Evolutionary conservation across 1,140 invertebrate genomes (phyloP).

Genomic region (Cherax quadricarinatus): DNA sequence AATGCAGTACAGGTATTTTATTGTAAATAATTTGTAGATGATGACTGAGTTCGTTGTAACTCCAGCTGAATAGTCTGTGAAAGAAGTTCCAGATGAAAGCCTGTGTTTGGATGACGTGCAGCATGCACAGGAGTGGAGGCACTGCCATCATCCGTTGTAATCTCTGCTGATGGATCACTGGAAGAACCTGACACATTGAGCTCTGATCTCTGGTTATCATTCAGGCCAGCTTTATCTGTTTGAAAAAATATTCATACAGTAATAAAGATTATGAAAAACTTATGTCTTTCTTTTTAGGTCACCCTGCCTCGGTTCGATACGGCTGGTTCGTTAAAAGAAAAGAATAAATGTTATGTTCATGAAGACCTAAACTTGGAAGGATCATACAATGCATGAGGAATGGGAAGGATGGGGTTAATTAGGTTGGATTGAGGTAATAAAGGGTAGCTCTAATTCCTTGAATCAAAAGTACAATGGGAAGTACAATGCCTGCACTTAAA

Average conservation of each 20-base stretch:
- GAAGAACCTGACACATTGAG: neutral
- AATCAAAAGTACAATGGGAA: too few relatives aligned
- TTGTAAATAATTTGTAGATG: conserved; percentile 16
- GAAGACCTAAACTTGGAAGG: too few relatives aligned
- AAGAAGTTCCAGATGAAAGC: conserved; percentile 44
- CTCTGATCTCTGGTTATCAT: neutral
- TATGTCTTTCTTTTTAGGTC: too few relatives aligned
- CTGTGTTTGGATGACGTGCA: conserved; percentile 22
- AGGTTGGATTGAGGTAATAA: too few relatives aligned
- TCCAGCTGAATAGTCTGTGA: conserved; percentile 51
- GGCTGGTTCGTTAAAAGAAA: too few relatives aligned
- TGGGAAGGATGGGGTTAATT: too few relatives aligned
- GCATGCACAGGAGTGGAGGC: neutral
- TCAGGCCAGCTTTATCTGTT: neutral
- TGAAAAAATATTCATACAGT: neutral
- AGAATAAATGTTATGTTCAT: too few relatives aligned
- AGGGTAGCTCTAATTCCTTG: too few relatives aligned
- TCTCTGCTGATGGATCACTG: neutral
- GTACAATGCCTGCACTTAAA: too few relatives aligned
- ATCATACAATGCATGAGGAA: too few relatives aligned
- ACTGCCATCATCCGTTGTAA: neutral
- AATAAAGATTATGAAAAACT: too few relatives aligned
- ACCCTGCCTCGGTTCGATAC: too few relatives aligned
- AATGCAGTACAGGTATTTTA: neutral
- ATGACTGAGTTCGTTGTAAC: conserved; percentile 32